These are phyloP conservation scores for Saguinus midas DNA, from an alignment of 2,113 vertebrate species.

Conservation along the genomic window DNA sequence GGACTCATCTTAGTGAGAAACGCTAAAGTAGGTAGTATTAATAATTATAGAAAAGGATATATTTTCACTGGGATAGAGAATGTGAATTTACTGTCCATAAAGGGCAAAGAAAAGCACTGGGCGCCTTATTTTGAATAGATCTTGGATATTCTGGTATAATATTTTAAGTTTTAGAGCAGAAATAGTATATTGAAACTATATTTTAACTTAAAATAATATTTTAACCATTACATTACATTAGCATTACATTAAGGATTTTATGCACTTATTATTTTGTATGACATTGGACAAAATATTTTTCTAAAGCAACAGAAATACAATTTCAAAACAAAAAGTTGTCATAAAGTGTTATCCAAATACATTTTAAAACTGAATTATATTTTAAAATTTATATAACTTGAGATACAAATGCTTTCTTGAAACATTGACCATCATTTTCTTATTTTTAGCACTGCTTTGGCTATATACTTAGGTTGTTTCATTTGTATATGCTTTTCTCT, in stretches of 20 bases:
- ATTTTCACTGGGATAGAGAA: neutral
- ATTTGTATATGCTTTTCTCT: neutral
- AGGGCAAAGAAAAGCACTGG: neutral
- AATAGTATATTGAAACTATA: neutral
- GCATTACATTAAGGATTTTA: neutral
- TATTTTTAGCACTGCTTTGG: neutral
- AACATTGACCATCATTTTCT: neutral
- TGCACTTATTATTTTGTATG: neutral
- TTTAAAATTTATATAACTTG: neutral
- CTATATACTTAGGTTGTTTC: neutral
- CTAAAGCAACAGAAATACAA: neutral
- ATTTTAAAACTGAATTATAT: neutral
- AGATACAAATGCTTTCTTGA: neutral
- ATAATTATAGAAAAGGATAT: neutral
- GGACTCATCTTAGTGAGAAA: neutral
- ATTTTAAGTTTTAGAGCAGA: neutral
- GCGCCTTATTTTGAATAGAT: neutral
- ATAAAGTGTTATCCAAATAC: neutral
- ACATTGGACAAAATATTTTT: neutral
- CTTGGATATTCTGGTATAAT: neutral
- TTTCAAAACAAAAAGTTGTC: neutral
- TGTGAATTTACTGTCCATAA: neutral
- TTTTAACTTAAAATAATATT: conserved; percentile 38
- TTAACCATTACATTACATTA: neutral
- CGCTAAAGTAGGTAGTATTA: neutral